These are phyloP conservation scores for Porites lobata DNA, from an alignment of 92 coral and sea anemone genomes.

Conservation along the genomic window DNA sequence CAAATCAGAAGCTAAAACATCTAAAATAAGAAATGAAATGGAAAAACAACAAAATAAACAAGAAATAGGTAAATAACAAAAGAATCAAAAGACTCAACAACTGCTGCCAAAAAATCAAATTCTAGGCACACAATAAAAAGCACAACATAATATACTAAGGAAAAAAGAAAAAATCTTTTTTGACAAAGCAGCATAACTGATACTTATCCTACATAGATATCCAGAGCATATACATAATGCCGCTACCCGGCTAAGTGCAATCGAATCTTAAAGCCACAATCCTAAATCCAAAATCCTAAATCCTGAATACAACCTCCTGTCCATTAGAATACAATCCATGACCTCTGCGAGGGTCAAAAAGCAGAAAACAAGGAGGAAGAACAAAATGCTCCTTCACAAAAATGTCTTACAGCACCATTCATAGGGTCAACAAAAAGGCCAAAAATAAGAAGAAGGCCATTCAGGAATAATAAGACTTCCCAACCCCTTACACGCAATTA, in stretches of 20 bases:
- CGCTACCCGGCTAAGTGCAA: background rate
- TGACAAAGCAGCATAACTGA: background rate
- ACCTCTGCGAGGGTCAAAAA: conserved; percentile 3
- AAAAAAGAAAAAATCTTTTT: too few species aligned
- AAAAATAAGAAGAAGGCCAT: conserved; percentile 5
- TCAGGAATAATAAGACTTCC: background rate
- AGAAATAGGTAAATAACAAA: background rate
- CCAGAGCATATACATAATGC: background rate
- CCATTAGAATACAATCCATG: background rate
- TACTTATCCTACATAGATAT: background rate
- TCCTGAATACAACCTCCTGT: background rate
- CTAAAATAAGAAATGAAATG: background rate
- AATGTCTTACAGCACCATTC: background rate
- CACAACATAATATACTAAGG: background rate
- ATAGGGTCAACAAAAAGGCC: conserved; percentile 4
- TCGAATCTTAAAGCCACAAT: background rate
- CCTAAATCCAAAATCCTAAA: background rate
- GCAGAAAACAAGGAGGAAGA: background rate
- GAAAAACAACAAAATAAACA: background rate
- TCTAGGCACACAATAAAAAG: too few species aligned
- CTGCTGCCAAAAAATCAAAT: too few species aligned
- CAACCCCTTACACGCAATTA: too few species aligned
- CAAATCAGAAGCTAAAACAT: background rate
- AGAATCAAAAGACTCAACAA: too few species aligned
- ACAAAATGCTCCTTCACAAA: background rate